Base-by-base conservation (phyloP, 2,797 vertebrate species). In the Cuniculus paca region DNA sequence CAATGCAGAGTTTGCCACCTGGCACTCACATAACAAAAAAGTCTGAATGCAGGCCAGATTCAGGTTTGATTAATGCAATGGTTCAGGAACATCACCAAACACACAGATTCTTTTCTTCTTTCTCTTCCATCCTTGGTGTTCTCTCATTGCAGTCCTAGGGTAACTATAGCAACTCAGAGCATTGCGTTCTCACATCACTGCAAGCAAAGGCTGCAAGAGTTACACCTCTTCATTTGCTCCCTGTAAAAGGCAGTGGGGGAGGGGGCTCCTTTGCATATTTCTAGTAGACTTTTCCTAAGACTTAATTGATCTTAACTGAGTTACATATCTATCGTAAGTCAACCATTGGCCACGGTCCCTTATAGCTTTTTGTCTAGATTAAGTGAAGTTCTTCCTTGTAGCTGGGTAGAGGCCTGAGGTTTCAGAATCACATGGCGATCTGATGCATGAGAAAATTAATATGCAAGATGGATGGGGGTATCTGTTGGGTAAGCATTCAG, bases 341-440 rank as follows among this genome's bases (percentile, higher is more conserved):
- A 95, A 45, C 81, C 36, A 75, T 74, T 88, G 61, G 36, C 75
- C 81, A 86, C 20, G 75, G 31, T 36, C 93, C 90, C 80, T 52
- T 58, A 6, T 54, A 63, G 5, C 63, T 81, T 34, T 48, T 77
- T 22, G 45, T 11, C 91, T 63, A 36, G 31, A 39, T 95, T 89
- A 94, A 77, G 42, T 45, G 54, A 94, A 68, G 50, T 36, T 86
- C 36, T 60, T 95, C 17, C 39, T 48, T 82, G 6, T 19, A 12
- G 17, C 39, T 56, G 2, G 34, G 70, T 16, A 77, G 91, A 84
- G 28, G 7, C 60, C 31, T 78, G 65, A 28, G 3, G 84, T 96
- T 34, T 42, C 20, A 1, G 26, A 93, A 88, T 31, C 34, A 88
- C 13, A 14, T 42, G 48, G 17, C n/a, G 4, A n/a, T n/a, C 34